A percentile compares a stretch with the other conserved stretches of the same genome.
Evolutionary conservation across 2,888 invertebrate species (phyloP).

Genomic region (Prosopocoilus inquinatus): DNA sequence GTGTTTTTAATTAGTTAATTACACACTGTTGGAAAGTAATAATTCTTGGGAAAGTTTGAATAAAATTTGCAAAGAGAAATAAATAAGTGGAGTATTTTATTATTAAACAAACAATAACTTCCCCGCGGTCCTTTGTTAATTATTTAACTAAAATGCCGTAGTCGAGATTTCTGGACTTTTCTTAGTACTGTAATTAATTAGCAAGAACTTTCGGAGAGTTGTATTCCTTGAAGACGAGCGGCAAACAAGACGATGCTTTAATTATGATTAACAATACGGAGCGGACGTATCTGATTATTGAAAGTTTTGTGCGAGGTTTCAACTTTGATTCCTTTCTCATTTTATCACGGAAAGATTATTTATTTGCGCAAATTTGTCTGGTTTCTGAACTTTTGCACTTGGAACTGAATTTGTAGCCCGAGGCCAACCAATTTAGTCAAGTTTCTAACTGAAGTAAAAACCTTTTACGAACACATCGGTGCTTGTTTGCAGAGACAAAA

Average conservation of each 20-base stretch:
- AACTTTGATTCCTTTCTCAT: slow-evolving; percentile 27
- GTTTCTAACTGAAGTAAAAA: slow-evolving; percentile 16
- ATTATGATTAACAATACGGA: slow-evolving; percentile 26
- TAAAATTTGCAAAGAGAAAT: too few species aligned
- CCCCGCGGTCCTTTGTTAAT: too few species aligned
- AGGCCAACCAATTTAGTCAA: slow-evolving; percentile 23
- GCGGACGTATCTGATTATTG: slow-evolving; percentile 25
- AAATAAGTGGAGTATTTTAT: too few species aligned
- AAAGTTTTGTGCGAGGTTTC: slow-evolving; percentile 25
- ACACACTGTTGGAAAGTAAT: too few species aligned
- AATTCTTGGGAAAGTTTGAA: too few species aligned
- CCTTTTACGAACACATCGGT: not conserved
- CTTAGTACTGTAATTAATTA: too few species aligned
- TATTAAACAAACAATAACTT: too few species aligned
- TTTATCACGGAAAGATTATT: slow-evolving; percentile 31
- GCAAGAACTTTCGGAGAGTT: too few species aligned
- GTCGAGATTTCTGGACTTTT: too few species aligned
- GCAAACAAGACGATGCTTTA: slow-evolving; percentile 12
- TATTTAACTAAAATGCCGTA: too few species aligned
- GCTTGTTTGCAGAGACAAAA: not conserved
- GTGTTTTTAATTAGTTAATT: too few species aligned
- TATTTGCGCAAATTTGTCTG: slow-evolving; percentile 33
- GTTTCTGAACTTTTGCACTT: slow-evolving; percentile 32
- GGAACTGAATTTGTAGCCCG: slow-evolving; percentile 28
- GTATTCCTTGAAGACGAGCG: not conserved